Evolutionary conservation across 30 jellyfish, hydroid and myxozoan species (phyloP).

Genomic region (Sanderia malayensis): DNA sequence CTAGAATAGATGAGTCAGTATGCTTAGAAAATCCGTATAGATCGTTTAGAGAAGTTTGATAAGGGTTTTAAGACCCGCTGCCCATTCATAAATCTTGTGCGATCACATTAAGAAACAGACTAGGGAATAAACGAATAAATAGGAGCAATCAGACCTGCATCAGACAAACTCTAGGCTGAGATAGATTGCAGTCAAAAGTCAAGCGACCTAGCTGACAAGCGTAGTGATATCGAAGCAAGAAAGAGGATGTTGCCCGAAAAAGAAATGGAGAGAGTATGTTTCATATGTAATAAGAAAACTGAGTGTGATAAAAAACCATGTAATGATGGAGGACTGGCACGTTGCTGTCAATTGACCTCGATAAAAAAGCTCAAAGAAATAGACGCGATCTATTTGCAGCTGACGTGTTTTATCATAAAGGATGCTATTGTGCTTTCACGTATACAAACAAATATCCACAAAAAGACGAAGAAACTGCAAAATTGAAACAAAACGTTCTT

Average conservation of each 20-base stretch:
- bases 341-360: slow-evolving; percentile 20
- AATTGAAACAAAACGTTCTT: slow-evolving; percentile 4
- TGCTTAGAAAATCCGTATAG: slow-evolving; percentile 1
- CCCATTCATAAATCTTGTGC: not conserved
- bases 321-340: slow-evolving; percentile 32
- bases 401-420: slow-evolving; percentile 26
- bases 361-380: not conserved
- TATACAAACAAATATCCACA: not conserved
- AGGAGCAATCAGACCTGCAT: not conserved
- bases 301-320: slow-evolving; percentile 11
- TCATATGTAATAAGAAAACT: slow-evolving; percentile 2
- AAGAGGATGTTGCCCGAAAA: not conserved
- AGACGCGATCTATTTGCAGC: slow-evolving; percentile 34
- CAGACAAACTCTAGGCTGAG: not conserved
- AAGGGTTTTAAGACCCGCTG: not conserved
- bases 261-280: slow-evolving; percentile 5
- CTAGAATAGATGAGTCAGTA: slow-evolving; percentile 5
- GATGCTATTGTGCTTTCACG: slow-evolving; percentile 16
- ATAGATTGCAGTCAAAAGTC: not conserved
- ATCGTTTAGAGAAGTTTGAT: not conserved
- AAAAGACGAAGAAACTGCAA: slow-evolving; percentile 2
- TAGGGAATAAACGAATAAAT: not conserved
- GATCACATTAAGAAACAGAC: not conserved
- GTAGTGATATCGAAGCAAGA: not conserved
- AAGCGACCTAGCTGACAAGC: not conserved